Base-by-base conservation (phyloP, 2,888 invertebrate genomes). In the Augochlorella aurata region DNA sequence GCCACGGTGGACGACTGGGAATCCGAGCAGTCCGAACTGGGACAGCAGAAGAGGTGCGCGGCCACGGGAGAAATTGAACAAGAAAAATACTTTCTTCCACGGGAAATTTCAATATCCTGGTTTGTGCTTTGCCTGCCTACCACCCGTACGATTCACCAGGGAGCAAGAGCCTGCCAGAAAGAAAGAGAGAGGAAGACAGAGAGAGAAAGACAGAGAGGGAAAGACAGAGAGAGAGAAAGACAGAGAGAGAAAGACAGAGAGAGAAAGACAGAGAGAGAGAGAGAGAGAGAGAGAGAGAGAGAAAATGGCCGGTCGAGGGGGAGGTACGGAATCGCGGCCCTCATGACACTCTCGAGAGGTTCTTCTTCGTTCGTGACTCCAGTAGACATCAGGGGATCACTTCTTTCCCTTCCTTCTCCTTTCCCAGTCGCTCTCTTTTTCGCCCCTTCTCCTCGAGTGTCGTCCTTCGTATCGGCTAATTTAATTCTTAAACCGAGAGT, bases 331-430 rank as follows among this genome's bases (percentile, higher is more conserved):
- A 77, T 82, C 79, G 75, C 66, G 77, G 80, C 76, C 76, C 87
- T 85, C 82, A 76, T 85, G 85, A 82, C 85, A 88, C 89, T 84
- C 87, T 88, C 88, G 83, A 88, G 87, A 85, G 88, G 83, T 83
- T 87, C 87, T 83, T 85, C 83, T 85, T 83, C 85, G 89, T 89
- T 89, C 90, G 90, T 91, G 92, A 91, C 91, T 91, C 84, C 80
- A 87, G 85, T 89, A 89, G 91, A 91, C 88, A 94, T 92, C 93
- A 91, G 90, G 91, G 92, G 93, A 93, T 91, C 90, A 89, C 89
- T 89, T 90, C 77, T 83, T 77, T 84, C 83, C 67, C 68, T 75
- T 69, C 65, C 38, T 38, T 76, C 77, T 50, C 68, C 58, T 72
- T 76, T 78, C 70, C 63, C 63, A n/a, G 3, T 61, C 79, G 38